phyloP scores from a whole-genome alignment of 2,113 vertebrate species.

The Misgurnus mizolepis region DNA sequence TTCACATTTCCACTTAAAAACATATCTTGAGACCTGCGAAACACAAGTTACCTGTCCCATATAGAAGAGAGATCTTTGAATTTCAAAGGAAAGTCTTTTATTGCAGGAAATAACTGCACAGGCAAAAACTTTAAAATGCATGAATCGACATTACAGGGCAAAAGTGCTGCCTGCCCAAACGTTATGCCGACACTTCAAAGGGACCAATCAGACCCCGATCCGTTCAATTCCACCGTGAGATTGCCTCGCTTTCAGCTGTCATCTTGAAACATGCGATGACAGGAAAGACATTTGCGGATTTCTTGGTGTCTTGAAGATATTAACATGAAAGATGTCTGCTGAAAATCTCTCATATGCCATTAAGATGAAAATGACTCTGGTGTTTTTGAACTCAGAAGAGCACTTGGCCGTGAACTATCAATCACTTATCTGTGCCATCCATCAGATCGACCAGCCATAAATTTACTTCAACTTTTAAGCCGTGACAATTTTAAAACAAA shows the following conservation, averaged over 20 bases:
- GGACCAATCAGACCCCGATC: constrained; percentile 34
- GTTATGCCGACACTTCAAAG: constrained; percentile 37
- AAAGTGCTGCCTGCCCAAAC: constrained; percentile 18
- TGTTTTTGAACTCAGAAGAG: constrained; percentile 20
- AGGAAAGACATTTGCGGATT: constrained; percentile 29
- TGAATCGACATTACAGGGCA: constrained; percentile 31
- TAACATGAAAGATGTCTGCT: constrained; percentile 21
- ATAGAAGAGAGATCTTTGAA: background rate
- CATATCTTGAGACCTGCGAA: background rate
- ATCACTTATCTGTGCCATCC: constrained; percentile 19
- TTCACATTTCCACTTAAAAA: constrained; percentile 34
- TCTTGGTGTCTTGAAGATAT: background rate
- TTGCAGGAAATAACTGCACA: constrained; percentile 5
- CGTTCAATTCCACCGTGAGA: constrained; percentile 39
- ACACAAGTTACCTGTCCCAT: constrained; percentile 5
- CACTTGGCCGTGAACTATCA: constrained; percentile 3
- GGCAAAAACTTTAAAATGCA: constrained; percentile 5
- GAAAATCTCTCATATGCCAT: constrained; percentile 21
- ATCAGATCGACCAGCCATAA: background rate
- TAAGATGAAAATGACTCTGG: constrained; percentile 13
- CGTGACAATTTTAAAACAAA: background rate
- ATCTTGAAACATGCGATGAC: constrained; percentile 14
- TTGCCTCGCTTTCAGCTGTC: constrained; percentile 35
- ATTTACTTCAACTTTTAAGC: constrained; percentile 2
- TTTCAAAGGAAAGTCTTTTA: constrained; percentile 10